Percentiles rank a stretch among this genome's conserved stretches.
Conservation (phyloP, 2,888 invertebrate genomes). For the Agriopis aurantiaria region DNA sequence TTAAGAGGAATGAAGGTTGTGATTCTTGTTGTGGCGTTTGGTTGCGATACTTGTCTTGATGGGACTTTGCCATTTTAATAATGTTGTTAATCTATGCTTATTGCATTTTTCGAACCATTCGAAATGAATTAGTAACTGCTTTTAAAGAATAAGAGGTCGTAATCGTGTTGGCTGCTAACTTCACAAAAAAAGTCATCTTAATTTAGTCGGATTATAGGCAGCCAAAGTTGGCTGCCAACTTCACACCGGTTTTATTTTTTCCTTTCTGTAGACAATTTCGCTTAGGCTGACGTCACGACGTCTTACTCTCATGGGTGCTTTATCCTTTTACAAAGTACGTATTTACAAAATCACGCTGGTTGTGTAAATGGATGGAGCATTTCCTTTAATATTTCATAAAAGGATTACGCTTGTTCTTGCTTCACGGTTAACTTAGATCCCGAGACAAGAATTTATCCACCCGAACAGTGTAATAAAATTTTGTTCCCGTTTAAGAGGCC, state of each 20-base stretch:
- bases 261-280: constrained; percentile 49
- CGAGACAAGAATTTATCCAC: constrained; percentile 43
- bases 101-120: no score
- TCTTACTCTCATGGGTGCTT: constrained; percentile 39
- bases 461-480: constrained; percentile 42
- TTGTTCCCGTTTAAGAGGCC: constrained; percentile 49
- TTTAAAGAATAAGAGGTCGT: no score
- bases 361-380: constrained; percentile 30
- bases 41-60: no score
- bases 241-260: constrained; percentile 57
- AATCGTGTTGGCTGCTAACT: no score
- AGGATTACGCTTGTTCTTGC: constrained; percentile 37
- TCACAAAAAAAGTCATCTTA: no score
- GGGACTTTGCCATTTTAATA: no score
- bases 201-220: no score
- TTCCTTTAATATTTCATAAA: constrained; percentile 35
- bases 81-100: no score
- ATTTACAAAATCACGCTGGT: constrained; percentile 35
- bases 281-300: constrained; percentile 46
- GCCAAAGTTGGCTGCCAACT: no score
- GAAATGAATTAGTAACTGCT: no score
- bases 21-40: no score
- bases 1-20: no score
- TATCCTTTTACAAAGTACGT: constrained; percentile 40
- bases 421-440: constrained; percentile 39